These are phyloP conservation scores for Papilio helenus DNA, from an alignment of 1,140 invertebrate genomes.

Conservation along the genomic window DNA sequence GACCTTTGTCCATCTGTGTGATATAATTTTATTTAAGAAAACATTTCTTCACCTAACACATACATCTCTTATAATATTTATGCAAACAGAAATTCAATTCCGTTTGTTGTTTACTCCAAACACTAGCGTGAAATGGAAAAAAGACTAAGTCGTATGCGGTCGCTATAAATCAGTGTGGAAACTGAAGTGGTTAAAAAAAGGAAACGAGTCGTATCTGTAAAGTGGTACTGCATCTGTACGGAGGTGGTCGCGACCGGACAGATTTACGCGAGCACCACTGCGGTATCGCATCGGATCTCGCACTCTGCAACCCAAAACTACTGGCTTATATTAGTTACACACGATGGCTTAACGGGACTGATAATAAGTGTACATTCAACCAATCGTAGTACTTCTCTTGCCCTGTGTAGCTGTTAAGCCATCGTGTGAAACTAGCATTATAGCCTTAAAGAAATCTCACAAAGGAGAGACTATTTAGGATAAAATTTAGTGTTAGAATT, in stretches of 20 bases:
- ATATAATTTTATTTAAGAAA: constrained; percentile 8
- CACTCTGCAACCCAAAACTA: constrained; percentile 26
- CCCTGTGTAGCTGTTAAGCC: background rate
- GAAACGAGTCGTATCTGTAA: constrained; percentile 48
- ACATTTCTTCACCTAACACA: background rate
- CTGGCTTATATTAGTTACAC: background rate
- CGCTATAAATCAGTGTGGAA: constrained; percentile 62
- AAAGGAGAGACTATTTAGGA: constrained; percentile 29
- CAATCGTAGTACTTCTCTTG: background rate
- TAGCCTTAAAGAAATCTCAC: constrained; percentile 34
- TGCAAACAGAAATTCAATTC: constrained; percentile 34
- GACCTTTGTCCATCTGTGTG: background rate
- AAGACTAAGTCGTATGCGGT: constrained; percentile 46
- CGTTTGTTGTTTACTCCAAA: constrained; percentile 32
- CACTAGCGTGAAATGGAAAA: constrained; percentile 30
- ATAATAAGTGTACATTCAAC: background rate
- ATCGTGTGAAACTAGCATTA: constrained; percentile 8
- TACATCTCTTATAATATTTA: constrained; percentile 4
- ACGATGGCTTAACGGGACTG: background rate
- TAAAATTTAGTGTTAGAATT: constrained; percentile 37
- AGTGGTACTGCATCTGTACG: constrained; percentile 56
- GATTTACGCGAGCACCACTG: constrained; percentile 62
- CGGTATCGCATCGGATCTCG: constrained; percentile 44
- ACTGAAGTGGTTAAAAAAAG: constrained; percentile 53
- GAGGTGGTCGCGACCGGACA: constrained; percentile 47